These are phyloP conservation scores for Dicrostonyx torquatus DNA, from an alignment of 2,797 vertebrate species.

Conservation along the genomic window DNA sequence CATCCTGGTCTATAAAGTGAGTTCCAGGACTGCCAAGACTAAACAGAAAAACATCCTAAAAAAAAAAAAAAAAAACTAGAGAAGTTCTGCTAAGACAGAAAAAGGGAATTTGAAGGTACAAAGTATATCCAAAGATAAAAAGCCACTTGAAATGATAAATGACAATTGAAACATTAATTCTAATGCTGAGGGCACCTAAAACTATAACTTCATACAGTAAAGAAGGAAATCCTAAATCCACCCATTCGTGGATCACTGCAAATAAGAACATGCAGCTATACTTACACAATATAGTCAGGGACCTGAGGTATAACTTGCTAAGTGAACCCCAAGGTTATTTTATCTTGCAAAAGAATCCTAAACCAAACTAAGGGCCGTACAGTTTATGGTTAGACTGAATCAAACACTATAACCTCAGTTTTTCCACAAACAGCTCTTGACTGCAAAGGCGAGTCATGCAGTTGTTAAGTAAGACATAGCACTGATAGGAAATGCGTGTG, in stretches of 20 bases:
- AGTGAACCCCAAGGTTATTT: conserved; percentile 80
- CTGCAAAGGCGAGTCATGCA: conserved; percentile 76
- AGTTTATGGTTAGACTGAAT: conserved; percentile 83
- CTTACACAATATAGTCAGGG: conserved; percentile 84
- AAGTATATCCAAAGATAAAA: not conserved
- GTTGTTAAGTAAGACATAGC: conserved; percentile 84
- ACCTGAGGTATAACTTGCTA: conserved; percentile 79
- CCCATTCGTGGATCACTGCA: not conserved
- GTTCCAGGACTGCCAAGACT: not conserved
- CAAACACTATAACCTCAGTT: conserved; percentile 87
- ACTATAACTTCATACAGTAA: not conserved
- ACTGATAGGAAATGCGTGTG: conserved; percentile 84
- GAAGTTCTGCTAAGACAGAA: not conserved
- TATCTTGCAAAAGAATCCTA: conserved; percentile 84
- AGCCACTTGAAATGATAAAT: not conserved
- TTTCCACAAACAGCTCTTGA: conserved; percentile 81
- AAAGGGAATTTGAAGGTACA: not conserved
- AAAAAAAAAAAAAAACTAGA: not conserved
- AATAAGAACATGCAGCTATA: not conserved
- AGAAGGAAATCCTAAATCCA: not conserved
- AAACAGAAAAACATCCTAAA: not conserved
- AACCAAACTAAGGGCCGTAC: conserved; percentile 88
- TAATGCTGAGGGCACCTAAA: not conserved
- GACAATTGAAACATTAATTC: not conserved
- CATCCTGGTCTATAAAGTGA: not conserved